Evolutionary conservation across 2,888 invertebrate genomes (phyloP).

Genomic region (Hyposoter dolosus): DNA sequence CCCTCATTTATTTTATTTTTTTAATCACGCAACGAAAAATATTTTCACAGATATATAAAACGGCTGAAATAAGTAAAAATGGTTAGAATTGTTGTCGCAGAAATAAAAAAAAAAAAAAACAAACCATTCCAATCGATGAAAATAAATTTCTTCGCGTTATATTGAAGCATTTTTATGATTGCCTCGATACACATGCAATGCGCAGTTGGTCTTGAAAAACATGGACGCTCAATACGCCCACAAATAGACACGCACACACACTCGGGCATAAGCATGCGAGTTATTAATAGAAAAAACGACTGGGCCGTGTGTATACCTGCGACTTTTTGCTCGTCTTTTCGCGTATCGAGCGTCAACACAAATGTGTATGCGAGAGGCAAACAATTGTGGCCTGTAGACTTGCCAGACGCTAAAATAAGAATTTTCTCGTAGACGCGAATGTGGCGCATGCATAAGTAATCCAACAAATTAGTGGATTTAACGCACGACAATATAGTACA

Average conservation of each 20-base stretch:
- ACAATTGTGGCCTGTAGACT: slow-evolving; percentile 3
- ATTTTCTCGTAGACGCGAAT: slow-evolving; percentile 10
- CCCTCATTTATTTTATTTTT: neutral
- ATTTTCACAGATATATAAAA: neutral
- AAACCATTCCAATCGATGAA: neutral
- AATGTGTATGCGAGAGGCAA: slow-evolving; percentile 3
- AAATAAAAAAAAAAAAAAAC: neutral
- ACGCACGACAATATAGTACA: neutral
- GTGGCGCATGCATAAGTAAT: slow-evolving; percentile 11
- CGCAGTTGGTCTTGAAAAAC: slow-evolving; percentile 20
- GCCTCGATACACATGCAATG: neutral
- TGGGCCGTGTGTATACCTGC: neutral
- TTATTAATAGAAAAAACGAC: slow-evolving; percentile 14
- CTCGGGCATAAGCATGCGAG: neutral
- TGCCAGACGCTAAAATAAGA: slow-evolving; percentile 19
- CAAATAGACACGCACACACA: neutral
- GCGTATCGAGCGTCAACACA: slow-evolving; percentile 5
- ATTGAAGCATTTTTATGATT: neutral
- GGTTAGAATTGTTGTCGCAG: neutral
- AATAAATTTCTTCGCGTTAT: neutral
- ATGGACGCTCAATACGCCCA: neutral
- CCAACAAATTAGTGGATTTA: neutral
- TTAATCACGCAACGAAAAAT: neutral
- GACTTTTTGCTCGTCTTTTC: slow-evolving; percentile 13
- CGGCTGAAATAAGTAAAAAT: neutral